Percentiles rank a stretch among this genome's conserved stretches.
These are phyloP conservation scores for Australoheros scitulus DNA, from an alignment of 2,113 vertebrate species.

Conservation along the genomic window DNA sequence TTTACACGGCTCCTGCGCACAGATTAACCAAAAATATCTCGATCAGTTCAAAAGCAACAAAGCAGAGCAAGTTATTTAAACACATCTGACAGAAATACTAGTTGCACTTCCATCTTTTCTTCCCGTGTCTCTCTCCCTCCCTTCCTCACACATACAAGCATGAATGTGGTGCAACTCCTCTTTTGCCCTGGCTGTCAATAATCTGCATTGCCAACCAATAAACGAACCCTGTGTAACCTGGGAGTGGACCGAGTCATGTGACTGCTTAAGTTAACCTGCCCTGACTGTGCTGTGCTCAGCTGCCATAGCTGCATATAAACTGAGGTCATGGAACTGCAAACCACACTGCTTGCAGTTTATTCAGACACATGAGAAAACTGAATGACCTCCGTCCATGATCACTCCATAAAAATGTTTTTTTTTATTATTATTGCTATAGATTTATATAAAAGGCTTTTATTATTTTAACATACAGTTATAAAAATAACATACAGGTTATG, in stretches of 20 bases:
- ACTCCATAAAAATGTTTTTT: not conserved
- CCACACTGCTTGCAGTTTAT: not conserved
- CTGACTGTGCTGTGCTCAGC: not conserved
- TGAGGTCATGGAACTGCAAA: not conserved
- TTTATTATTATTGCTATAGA: too few relatives aligned
- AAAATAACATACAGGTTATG: too few relatives aligned
- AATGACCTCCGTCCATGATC: not conserved
- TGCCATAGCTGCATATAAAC: not conserved
- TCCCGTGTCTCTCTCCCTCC: not conserved
- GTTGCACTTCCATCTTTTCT: not conserved
- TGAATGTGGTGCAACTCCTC: not conserved
- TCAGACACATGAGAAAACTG: not conserved
- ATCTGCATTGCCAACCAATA: not conserved
- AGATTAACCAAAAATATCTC: not conserved
- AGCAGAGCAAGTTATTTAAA: not conserved
- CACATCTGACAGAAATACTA: too few relatives aligned
- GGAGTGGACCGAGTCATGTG: not conserved
- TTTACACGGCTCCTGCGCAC: rapidly evolving
- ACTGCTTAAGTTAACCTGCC: not conserved
- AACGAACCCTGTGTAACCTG: not conserved
- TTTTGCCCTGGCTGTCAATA: not conserved
- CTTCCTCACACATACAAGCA: not conserved
- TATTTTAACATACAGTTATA: too few relatives aligned
- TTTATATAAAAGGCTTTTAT: too few relatives aligned
- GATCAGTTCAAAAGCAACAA: not conserved